Evolutionary conservation across 2,797 vertebrate species (phyloP).

Genomic region (Dicrostonyx torquatus): DNA sequence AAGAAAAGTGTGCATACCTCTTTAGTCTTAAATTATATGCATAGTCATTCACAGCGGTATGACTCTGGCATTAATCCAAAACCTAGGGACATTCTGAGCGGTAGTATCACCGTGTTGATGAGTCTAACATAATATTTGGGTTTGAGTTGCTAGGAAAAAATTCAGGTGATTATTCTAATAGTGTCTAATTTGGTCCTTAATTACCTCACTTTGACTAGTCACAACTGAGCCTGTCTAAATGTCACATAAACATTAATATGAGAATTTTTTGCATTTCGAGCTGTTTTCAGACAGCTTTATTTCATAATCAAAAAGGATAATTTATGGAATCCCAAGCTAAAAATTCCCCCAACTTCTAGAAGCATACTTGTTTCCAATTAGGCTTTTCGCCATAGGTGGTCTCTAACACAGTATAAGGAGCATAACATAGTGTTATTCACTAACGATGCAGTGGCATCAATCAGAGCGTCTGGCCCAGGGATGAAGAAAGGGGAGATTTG

Average conservation of each 20-base stretch:
- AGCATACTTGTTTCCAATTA: constrained; percentile 23
- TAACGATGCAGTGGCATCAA: neutral
- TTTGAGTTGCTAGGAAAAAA: constrained; percentile 52
- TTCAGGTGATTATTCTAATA: constrained; percentile 52
- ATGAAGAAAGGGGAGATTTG: neutral
- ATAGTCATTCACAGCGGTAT: neutral
- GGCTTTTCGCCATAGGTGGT: neutral
- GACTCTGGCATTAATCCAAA: constrained; percentile 35
- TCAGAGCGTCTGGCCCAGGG: neutral
- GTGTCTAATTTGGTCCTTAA: constrained; percentile 14
- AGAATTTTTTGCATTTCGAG: constrained; percentile 6
- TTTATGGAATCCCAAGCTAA: neutral
- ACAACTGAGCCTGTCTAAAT: constrained; percentile 19
- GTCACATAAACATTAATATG: constrained; percentile 7
- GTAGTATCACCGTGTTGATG: neutral
- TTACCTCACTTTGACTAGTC: constrained; percentile 53
- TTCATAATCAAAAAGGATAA: constrained; percentile 30
- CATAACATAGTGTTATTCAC: neutral
- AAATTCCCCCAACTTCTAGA: constrained; percentile 10
- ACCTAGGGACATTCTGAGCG: neutral
- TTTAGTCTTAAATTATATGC: neutral
- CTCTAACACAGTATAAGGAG: neutral
- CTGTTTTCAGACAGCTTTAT: constrained; percentile 43
- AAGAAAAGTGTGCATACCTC: neutral
- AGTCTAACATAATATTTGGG: constrained; percentile 19